phyloP scores from a whole-genome alignment of 2,113 vertebrate species.

The Camelus dromedarius region DNA sequence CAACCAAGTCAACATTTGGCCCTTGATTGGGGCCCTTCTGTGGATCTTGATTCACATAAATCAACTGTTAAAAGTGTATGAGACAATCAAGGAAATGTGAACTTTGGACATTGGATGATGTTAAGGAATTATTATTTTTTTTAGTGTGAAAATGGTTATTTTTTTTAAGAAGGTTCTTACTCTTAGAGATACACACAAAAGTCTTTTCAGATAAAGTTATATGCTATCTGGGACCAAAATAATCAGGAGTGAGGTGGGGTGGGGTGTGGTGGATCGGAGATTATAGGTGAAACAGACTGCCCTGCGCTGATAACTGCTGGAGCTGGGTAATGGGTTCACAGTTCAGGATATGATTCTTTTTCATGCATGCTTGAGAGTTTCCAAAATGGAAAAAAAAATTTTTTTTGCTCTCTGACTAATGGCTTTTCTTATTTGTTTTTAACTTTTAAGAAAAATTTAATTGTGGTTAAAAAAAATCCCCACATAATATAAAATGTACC shows the following conservation, averaged over 20 bases:
- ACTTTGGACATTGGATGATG: neutral
- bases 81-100: neutral
- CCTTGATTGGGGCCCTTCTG: neutral
- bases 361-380: neutral
- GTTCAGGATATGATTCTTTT: neutral
- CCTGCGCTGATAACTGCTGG: neutral
- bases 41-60: neutral
- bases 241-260: neutral
- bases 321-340: neutral
- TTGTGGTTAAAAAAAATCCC: neutral
- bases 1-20: neutral
- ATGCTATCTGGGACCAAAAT: slow-evolving; percentile 1
- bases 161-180: slow-evolving; percentile 16
- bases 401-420: neutral
- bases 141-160: slow-evolving; percentile 3
- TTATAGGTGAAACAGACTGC: neutral
- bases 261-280: neutral
- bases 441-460: slow-evolving; percentile 8
- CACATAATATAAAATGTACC: slow-evolving; percentile 14
- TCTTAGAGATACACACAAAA: slow-evolving; percentile 8
- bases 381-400: neutral
- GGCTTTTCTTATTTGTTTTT: neutral
- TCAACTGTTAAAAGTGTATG: neutral
- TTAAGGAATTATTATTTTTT: neutral
- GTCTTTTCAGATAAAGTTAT: slow-evolving; percentile 55